Percentiles rank a stretch among this genome's conserved stretches.
Conservation (phyloP, 2,797 vertebrate genomes). For the Sciurus carolinensis region DNA sequence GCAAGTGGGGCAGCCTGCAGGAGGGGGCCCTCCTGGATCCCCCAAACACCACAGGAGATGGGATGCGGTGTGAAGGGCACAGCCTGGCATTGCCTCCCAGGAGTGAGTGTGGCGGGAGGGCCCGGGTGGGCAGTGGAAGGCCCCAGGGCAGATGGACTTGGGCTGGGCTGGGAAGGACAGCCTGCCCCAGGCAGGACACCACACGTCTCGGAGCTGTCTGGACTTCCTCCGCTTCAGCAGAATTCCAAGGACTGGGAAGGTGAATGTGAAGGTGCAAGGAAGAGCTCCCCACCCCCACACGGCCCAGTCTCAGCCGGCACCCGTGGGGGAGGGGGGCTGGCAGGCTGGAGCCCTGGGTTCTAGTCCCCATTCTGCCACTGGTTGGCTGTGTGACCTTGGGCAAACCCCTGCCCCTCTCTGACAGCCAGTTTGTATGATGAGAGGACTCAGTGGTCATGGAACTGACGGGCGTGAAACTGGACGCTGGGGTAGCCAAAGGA, state of each 20-base stretch:
- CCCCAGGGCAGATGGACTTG: conserved; percentile 55
- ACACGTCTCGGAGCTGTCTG: conserved; percentile 50
- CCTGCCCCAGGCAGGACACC: conserved; percentile 19
- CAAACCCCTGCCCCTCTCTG: conserved; percentile 28
- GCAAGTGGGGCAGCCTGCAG: not conserved
- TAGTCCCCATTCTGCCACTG: not conserved
- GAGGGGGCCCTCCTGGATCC: not conserved
- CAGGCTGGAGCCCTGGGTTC: not conserved
- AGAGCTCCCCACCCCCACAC: not conserved
- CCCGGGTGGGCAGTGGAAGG: not conserved
- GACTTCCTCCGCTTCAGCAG: conserved; percentile 61
- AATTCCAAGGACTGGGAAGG: conserved; percentile 79
- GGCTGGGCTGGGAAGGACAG: conserved; percentile 51
- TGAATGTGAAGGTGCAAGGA: not conserved
- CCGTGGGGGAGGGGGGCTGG: not conserved
- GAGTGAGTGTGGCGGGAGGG: not conserved
- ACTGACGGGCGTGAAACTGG: not conserved
- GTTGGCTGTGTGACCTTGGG: conserved; percentile 62
- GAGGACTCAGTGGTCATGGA: not conserved
- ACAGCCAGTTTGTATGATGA: fast-evolving
- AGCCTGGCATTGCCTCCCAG: too few species aligned
- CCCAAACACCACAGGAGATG: not conserved
- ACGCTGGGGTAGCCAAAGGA: not conserved
- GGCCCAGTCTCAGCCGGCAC: not conserved
- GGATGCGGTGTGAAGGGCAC: not conserved